Percentiles rank a stretch among this genome's conserved stretches.
phyloP scores from a whole-genome alignment of 2,888 invertebrate species.

The Lysandra coridon region DNA sequence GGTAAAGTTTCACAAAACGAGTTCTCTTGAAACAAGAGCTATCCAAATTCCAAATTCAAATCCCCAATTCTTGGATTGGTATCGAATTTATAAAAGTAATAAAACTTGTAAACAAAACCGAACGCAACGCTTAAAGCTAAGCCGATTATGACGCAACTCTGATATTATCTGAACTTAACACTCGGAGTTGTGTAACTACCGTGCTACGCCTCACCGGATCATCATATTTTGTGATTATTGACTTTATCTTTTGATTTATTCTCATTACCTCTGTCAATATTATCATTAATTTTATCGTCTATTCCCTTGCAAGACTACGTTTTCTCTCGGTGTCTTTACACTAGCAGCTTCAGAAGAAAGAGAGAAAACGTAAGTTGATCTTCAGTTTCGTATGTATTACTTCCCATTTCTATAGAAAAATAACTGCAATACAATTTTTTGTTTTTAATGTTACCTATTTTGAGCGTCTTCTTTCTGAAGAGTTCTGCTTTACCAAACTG shows the following conservation, averaged over 20 bases:
- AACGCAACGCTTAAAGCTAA: background rate
- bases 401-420: no score
- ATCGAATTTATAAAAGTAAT: slow-evolving; percentile 19
- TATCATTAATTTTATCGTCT: background rate
- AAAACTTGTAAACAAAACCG: slow-evolving; percentile 19
- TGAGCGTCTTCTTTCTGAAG: no score
- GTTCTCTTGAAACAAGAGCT: slow-evolving; percentile 17
- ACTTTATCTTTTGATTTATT: slow-evolving; percentile 21
- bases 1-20: background rate
- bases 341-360: no score
- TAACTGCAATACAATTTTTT: no score
- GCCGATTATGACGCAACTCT: slow-evolving; percentile 11
- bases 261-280: background rate
- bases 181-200: slow-evolving; percentile 4
- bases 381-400: no score
- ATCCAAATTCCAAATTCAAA: background rate
- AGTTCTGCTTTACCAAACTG: no score
- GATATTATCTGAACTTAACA: slow-evolving; percentile 21
- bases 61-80: slow-evolving; percentile 3
- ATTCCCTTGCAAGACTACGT: background rate
- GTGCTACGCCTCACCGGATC: slow-evolving; percentile 1
- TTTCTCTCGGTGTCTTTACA: background rate
- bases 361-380: no score
- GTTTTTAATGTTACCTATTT: no score
- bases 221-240: slow-evolving; percentile 16